Conservation (phyloP, 2,113 vertebrate genomes). For the Hemicordylus capensis region DNA sequence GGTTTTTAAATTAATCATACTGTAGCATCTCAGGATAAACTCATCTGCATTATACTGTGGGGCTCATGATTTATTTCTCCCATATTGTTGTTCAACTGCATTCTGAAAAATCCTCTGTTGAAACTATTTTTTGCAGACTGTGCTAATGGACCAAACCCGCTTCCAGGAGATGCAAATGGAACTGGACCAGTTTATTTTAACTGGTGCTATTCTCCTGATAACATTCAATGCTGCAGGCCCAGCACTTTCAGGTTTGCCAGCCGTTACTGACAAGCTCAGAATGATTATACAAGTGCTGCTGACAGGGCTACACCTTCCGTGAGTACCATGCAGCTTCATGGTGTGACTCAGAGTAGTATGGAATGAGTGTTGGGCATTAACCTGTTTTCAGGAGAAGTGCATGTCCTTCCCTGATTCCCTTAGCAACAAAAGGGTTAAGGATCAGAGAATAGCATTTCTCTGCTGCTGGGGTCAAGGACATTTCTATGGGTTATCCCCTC, state of each 20-base stretch:
- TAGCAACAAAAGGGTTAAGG: neutral
- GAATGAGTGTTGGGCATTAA: fast-evolving
- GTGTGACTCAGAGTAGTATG: neutral
- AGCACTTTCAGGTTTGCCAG: constrained; percentile 79
- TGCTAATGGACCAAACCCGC: constrained; percentile 92
- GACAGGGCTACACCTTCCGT: constrained; percentile 84
- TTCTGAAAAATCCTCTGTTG: neutral
- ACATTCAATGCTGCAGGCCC: constrained; percentile 85
- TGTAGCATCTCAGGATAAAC: neutral
- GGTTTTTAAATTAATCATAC: neutral
- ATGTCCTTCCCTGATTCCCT: neutral
- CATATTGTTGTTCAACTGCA: neutral
- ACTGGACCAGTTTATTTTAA: constrained; percentile 78
- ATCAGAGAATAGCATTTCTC: neutral
- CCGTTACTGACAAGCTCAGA: constrained; percentile 87
- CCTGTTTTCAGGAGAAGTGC: neutral
- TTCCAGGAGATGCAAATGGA: constrained; percentile 92
- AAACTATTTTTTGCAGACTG: constrained; percentile 73
- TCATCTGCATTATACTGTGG: neutral
- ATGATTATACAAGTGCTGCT: constrained; percentile 82
- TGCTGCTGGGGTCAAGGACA: too few species aligned
- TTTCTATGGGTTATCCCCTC: too few species aligned
- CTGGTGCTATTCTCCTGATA: constrained; percentile 87
- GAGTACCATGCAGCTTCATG: constrained; percentile 63
- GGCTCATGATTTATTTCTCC: neutral